Evolutionary conservation across 2,113 vertebrate species (phyloP).

Genomic region (Calyptommatus sinebrachiatus): DNA sequence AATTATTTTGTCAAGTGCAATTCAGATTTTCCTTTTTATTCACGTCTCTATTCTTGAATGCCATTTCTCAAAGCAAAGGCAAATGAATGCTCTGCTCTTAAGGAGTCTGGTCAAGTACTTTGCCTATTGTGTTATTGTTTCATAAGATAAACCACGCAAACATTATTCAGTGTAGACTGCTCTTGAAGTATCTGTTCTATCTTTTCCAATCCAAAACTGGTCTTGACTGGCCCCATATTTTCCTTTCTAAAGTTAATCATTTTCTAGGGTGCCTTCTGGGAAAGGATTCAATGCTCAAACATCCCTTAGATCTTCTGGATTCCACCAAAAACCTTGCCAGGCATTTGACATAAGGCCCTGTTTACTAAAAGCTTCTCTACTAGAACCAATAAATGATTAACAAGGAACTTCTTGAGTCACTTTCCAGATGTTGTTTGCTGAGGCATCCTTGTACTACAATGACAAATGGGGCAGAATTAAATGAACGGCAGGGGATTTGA

Average conservation of each 20-base stretch:
- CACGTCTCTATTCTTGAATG: constrained; percentile 4
- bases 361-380: constrained; percentile 57
- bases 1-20: neutral
- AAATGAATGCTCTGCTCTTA: constrained; percentile 48
- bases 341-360: constrained; percentile 46
- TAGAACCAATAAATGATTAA: constrained; percentile 62
- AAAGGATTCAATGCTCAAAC: constrained; percentile 55
- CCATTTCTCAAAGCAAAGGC: constrained; percentile 21
- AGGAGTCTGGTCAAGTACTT: constrained; percentile 48
- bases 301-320: constrained; percentile 50
- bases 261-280: constrained; percentile 41
- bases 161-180: constrained; percentile 53
- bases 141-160: constrained; percentile 60
- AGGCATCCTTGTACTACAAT: constrained; percentile 64
- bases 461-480: constrained; percentile 74
- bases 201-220: constrained; percentile 50
- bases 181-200: constrained; percentile 55
- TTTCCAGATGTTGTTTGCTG: constrained; percentile 71
- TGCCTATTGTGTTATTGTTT: constrained; percentile 34
- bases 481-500: constrained; percentile 48
- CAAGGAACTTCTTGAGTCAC: constrained; percentile 56
- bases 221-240: constrained; percentile 49
- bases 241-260: constrained; percentile 47
- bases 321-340: constrained; percentile 48
- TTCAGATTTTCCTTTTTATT: neutral